phyloP scores from a whole-genome alignment of 2,888 invertebrate species.

The Aspidiotus destructor region DNA sequence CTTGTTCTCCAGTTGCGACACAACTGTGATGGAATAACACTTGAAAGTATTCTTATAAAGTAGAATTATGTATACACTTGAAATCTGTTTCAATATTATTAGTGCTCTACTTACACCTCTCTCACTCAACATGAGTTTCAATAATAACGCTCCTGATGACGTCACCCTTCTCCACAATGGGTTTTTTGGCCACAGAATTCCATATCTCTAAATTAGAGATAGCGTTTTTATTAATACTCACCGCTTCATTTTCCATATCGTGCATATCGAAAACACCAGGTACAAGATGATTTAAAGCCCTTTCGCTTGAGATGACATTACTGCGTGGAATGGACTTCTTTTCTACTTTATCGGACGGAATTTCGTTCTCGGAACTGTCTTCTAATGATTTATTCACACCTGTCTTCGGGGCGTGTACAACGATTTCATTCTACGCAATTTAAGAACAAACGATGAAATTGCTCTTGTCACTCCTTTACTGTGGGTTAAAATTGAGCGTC shows the following conservation, averaged over 20 bases:
- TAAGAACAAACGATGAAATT: background rate
- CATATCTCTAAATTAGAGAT: no score
- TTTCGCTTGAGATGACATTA: constrained; percentile 21
- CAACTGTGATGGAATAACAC: no score
- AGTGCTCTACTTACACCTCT: no score
- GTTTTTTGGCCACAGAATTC: no score
- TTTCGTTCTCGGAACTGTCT: constrained; percentile 32
- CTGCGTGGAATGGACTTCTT: constrained; percentile 10
- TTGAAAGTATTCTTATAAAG: no score
- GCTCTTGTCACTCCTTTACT: no score
- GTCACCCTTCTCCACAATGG: no score
- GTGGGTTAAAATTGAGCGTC: background rate
- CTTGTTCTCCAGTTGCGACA: no score
- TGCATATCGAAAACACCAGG: constrained; percentile 49
- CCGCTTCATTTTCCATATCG: constrained; percentile 51
- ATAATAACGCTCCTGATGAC: no score
- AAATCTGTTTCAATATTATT: no score
- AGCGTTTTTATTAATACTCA: constrained; percentile 35
- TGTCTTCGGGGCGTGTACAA: constrained; percentile 16
- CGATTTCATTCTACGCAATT: constrained; percentile 18
- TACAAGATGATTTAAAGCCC: constrained; percentile 48
- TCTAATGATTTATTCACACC: constrained; percentile 17
- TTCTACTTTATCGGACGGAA: constrained; percentile 15
- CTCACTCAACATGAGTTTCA: no score
- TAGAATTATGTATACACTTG: no score